Conservation (phyloP, 1,140 invertebrate genomes). For the Philopotamus ludificatus region DNA sequence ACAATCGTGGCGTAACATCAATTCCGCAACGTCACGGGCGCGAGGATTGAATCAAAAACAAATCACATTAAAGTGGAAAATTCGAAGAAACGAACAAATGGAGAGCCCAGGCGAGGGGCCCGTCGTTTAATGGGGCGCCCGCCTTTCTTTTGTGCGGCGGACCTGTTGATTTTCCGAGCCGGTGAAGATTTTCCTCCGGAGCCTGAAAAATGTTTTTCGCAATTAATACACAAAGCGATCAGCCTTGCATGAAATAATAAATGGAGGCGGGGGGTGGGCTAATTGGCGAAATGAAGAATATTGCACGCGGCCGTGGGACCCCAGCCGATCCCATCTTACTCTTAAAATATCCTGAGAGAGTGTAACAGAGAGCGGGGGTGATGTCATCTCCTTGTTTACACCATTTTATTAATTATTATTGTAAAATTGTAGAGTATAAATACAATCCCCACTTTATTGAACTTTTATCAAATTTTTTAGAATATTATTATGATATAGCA, state of each 20-base stretch:
- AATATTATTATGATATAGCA: too few relatives aligned
- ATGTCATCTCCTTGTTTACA: too few relatives aligned
- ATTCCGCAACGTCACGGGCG: background rate
- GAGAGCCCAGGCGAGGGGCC: background rate
- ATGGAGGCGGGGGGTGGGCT: background rate
- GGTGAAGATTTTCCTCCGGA: background rate
- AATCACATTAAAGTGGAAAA: slow-evolving; percentile 10
- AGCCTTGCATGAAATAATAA: slow-evolving; percentile 9
- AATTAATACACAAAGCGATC: slow-evolving; percentile 11
- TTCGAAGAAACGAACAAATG: slow-evolving; percentile 1
- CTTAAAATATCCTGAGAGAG: too few relatives aligned
- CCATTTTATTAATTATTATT: too few relatives aligned
- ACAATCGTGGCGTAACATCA: background rate
- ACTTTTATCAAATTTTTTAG: too few relatives aligned
- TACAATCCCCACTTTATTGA: too few relatives aligned
- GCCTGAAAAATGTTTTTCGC: slow-evolving; percentile 3
- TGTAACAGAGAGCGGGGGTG: too few relatives aligned
- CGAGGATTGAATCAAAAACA: slow-evolving; percentile 5
- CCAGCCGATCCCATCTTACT: too few relatives aligned
- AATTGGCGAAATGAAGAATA: slow-evolving; percentile 7
- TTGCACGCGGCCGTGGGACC: too few relatives aligned
- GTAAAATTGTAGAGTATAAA: too few relatives aligned
- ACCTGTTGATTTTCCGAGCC: slow-evolving; percentile 12
- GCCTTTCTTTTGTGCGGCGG: background rate
- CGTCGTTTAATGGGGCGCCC: background rate